Percentiles rank a stretch among this genome's conserved stretches.
These are phyloP conservation scores for Gavialis gangeticus DNA, from an alignment of 2,113 vertebrate genomes.

Conservation along the genomic window DNA sequence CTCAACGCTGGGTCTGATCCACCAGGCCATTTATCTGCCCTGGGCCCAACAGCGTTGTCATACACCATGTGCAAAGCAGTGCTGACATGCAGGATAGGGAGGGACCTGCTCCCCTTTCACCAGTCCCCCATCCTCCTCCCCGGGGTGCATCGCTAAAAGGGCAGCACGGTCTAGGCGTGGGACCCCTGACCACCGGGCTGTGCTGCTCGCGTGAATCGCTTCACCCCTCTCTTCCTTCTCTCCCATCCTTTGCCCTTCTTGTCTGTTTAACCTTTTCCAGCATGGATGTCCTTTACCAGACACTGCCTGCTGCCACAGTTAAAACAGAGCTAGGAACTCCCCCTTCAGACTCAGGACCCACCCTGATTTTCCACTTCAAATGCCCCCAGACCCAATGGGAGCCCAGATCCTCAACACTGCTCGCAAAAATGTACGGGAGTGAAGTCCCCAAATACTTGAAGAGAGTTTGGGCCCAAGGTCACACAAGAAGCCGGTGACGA, in stretches of 20 bases:
- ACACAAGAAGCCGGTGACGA: background rate
- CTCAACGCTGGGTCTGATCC: fast-evolving
- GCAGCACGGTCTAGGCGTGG: background rate
- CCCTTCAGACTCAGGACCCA: background rate
- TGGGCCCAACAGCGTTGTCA: background rate
- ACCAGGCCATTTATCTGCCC: background rate
- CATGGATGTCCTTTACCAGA: no score
- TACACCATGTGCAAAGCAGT: background rate
- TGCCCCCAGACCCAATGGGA: background rate
- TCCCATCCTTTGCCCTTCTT: fast-evolving
- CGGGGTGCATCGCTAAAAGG: fast-evolving
- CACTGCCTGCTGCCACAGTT: no score
- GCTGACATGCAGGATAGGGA: background rate
- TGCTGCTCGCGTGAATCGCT: background rate
- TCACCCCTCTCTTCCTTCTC: background rate
- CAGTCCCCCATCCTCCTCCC: background rate
- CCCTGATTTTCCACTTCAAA: fast-evolving
- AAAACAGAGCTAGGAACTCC: no score
- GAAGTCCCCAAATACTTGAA: background rate
- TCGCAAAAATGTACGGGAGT: no score
- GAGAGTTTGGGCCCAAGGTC: background rate
- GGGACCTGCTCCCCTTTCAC: background rate
- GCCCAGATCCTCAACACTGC: no score
- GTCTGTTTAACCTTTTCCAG: no score
- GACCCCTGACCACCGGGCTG: background rate